phyloP scores from a whole-genome alignment of 2,797 vertebrate genomes.

The Rhyacichthys aspro region DNA sequence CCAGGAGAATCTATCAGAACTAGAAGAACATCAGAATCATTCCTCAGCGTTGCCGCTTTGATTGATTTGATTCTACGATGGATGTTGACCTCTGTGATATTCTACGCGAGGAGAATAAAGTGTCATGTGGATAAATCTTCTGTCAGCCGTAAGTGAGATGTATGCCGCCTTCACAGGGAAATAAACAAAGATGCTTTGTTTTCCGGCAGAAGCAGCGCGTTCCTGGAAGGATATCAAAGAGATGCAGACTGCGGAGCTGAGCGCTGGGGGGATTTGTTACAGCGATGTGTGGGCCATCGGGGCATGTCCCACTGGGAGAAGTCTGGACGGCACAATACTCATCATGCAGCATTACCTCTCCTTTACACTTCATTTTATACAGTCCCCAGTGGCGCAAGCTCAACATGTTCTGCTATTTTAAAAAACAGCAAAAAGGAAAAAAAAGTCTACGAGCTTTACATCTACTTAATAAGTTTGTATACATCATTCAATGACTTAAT shows the following conservation, averaged over 20 bases:
- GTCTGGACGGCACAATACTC: conserved; percentile 46
- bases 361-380: conserved; percentile 8
- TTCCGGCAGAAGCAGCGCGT: conserved; percentile 45
- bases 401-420: too few relatives aligned
- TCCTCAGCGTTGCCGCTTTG: conserved; percentile 37
- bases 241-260: conserved; percentile 28
- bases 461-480: too few relatives aligned
- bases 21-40: conserved; percentile 19
- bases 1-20: conserved; percentile 41
- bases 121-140: conserved; percentile 9
- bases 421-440: too few relatives aligned
- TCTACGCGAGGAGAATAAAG: background rate
- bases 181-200: conserved; percentile 14
- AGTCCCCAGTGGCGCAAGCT: background rate
- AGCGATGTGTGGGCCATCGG: conserved; percentile 18
- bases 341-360: conserved; percentile 35
- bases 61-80: conserved; percentile 44
- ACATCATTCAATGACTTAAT: too few relatives aligned
- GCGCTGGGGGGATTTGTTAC: conserved; percentile 45
- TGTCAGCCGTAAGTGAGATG: conserved; percentile 15
- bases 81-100: conserved; percentile 8
- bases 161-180: background rate
- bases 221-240: conserved; percentile 47
- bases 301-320: conserved; percentile 34
- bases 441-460: too few relatives aligned